Evolutionary conservation across 1,140 invertebrate species (phyloP).

Genomic region (Physella acuta): DNA sequence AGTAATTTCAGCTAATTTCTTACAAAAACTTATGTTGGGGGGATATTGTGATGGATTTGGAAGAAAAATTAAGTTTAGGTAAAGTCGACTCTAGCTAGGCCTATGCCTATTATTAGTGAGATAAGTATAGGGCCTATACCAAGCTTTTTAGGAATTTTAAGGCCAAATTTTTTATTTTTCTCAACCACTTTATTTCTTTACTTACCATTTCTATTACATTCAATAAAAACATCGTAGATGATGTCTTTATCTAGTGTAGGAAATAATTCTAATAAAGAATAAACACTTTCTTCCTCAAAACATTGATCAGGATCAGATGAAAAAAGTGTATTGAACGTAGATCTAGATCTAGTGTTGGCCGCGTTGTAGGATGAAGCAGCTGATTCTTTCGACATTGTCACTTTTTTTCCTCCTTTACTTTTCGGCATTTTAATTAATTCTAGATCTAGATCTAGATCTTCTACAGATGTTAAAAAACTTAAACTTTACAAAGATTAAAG

Average conservation of each 20-base stretch:
- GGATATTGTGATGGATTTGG: background rate
- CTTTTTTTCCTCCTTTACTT: background rate
- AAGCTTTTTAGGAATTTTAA: background rate
- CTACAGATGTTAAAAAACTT: background rate
- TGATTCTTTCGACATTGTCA: background rate
- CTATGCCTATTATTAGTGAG: background rate
- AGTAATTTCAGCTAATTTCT: no score
- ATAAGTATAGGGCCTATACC: background rate
- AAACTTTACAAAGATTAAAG: no score
- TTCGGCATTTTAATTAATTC: background rate
- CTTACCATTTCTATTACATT: conserved; percentile 6
- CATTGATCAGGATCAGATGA: background rate
- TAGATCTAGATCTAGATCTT: background rate
- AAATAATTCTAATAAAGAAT: conserved; percentile 1
- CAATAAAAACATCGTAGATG: background rate
- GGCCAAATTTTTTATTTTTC: background rate
- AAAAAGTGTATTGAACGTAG: background rate
- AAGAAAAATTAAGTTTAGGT: background rate
- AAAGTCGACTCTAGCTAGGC: background rate
- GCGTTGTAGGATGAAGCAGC: background rate
- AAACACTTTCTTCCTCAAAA: background rate
- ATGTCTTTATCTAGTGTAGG: background rate
- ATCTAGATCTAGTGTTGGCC: no score
- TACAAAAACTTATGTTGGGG: background rate
- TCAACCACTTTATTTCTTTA: background rate